These are phyloP conservation scores for Mythimna loreyi DNA, from an alignment of 2,888 invertebrate species.

Conservation along the genomic window DNA sequence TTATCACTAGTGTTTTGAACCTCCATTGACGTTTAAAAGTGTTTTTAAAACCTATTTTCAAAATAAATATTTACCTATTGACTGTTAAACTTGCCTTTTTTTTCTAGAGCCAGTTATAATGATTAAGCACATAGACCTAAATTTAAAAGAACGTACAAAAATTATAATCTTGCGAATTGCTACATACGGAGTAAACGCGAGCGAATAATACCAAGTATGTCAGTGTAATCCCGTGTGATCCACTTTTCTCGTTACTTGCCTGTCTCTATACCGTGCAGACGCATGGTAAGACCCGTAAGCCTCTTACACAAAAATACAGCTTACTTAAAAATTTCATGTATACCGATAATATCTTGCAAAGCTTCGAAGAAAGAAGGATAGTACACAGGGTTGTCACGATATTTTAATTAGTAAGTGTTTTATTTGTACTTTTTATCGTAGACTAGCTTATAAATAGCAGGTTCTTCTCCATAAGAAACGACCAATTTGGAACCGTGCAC, in stretches of 20 bases:
- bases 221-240: conserved; percentile 60
- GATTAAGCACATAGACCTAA: neutral
- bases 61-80: no score
- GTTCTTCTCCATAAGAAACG: no score
- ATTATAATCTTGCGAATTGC: conserved; percentile 30
- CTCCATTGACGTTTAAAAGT: neutral
- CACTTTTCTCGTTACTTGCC: conserved; percentile 56
- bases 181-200: conserved; percentile 31
- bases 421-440: neutral
- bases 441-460: no score
- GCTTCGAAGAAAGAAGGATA: conserved; percentile 18
- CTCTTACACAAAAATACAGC: conserved; percentile 58
- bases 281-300: conserved; percentile 54
- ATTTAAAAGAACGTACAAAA: neutral
- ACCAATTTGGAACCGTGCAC: no score
- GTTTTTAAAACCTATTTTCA: no score
- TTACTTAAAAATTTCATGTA: conserved; percentile 54
- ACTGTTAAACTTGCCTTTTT: neutral
- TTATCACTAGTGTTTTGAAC: neutral
- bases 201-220: conserved; percentile 45
- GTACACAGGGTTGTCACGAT: neutral
- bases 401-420: neutral
- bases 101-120: neutral
- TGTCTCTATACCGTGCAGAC: conserved; percentile 37
- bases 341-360: conserved; percentile 30